These are phyloP conservation scores for Plectropomus leopardus DNA, from an alignment of 2,113 vertebrate genomes.

Conservation along the genomic window DNA sequence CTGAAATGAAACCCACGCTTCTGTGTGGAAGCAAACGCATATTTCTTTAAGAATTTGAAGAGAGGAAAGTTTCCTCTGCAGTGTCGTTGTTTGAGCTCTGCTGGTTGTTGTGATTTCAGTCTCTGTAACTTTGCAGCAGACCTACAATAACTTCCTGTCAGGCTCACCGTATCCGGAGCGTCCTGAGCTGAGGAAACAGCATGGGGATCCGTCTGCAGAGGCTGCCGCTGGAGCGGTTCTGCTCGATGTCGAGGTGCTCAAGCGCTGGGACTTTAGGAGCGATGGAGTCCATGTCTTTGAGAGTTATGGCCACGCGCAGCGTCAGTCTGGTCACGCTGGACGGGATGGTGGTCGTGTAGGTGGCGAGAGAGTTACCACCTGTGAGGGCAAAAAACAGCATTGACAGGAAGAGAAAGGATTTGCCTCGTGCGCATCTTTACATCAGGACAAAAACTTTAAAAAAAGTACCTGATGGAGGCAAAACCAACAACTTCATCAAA, in stretches of 20 bases:
- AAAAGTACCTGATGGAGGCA: no score
- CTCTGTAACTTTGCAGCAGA: no score
- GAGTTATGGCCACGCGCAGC: conserved; percentile 69
- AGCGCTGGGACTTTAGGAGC: conserved; percentile 68
- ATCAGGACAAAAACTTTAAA: no score
- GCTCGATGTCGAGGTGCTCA: conserved; percentile 75
- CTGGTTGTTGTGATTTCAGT: neutral
- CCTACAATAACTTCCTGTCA: no score
- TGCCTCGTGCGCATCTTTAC: no score
- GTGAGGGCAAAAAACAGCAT: neutral
- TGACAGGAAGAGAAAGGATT: no score
- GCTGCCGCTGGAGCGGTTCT: conserved; percentile 78
- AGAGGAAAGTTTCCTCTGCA: no score
- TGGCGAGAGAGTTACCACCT: conserved; percentile 71
- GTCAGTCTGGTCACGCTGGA: conserved; percentile 67
- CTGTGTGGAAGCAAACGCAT: no score
- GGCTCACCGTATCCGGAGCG: conserved; percentile 72
- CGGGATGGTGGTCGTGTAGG: conserved; percentile 71
- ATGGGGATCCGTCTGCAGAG: conserved; percentile 75
- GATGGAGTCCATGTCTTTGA: conserved; percentile 79
- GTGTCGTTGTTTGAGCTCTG: no score
- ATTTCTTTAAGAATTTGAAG: no score
- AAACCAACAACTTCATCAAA: no score
- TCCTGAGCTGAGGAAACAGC: conserved; percentile 74
- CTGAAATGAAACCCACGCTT: no score